A percentile compares a stretch with the other conserved stretches of the same genome.
Evolutionary conservation across 2,797 vertebrate genomes (phyloP).

Genomic region (Periparus ater): DNA sequence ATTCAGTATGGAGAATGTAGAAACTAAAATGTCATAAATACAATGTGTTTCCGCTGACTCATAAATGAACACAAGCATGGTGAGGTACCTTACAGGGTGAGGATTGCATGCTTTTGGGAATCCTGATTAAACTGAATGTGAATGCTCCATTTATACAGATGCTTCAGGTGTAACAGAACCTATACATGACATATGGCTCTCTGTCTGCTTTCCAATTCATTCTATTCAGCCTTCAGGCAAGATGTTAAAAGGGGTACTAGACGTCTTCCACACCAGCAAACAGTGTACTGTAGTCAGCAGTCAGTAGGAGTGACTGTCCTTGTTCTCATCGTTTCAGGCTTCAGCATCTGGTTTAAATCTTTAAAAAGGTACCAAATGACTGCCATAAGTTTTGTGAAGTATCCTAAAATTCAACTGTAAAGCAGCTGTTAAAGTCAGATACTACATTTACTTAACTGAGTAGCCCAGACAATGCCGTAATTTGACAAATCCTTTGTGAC

Average conservation of each 20-base stretch:
- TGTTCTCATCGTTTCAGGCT: background rate
- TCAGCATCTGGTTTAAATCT: background rate
- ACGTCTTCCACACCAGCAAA: background rate
- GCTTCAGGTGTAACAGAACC: background rate
- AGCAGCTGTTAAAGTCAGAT: background rate
- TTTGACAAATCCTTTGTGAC: background rate
- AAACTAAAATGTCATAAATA: background rate
- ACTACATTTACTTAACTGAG: background rate
- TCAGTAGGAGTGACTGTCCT: background rate
- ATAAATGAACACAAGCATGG: background rate
- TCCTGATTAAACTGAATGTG: background rate
- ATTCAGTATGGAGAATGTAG: background rate
- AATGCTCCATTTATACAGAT: background rate
- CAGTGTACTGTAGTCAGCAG: background rate
- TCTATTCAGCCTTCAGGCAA: background rate
- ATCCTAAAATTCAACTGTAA: background rate
- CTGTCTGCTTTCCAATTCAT: background rate
- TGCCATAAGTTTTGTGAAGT: background rate
- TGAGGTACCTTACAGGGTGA: background rate
- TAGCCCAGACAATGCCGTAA: background rate
- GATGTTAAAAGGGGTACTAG: background rate
- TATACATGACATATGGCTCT: background rate
- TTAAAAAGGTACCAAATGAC: background rate
- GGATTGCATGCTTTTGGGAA: fast-evolving
- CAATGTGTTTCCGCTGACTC: background rate